These are phyloP conservation scores for Tromatobia lineatoria DNA, from an alignment of 2,888 invertebrate genomes.

Conservation along the genomic window DNA sequence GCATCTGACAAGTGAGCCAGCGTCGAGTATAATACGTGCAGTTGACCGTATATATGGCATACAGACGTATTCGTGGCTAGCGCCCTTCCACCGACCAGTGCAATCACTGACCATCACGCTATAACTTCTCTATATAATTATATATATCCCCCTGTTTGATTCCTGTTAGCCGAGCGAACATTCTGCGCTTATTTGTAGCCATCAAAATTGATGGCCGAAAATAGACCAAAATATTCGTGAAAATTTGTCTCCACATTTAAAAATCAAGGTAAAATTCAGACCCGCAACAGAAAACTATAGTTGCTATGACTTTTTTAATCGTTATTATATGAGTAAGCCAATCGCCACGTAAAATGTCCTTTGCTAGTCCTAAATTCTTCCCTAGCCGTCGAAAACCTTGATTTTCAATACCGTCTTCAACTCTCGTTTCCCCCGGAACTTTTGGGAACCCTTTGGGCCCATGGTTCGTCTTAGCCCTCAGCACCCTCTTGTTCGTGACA, in stretches of 20 bases:
- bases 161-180: slow-evolving; percentile 70
- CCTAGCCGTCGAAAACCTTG: too few relatives aligned
- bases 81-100: slow-evolving; percentile 41
- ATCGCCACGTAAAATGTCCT: too few relatives aligned
- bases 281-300: too few relatives aligned
- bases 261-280: not conserved
- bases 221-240: slow-evolving; percentile 10
- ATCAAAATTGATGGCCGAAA: slow-evolving; percentile 15
- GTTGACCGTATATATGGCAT: not conserved
- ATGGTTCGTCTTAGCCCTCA: too few relatives aligned
- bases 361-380: too few relatives aligned
- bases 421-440: too few relatives aligned
- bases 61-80: slow-evolving; percentile 12
- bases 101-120: slow-evolving; percentile 74
- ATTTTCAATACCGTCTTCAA: too few relatives aligned
- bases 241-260: slow-evolving; percentile 5
- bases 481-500: too few relatives aligned
- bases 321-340: too few relatives aligned
- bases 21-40: slow-evolving; percentile 7
- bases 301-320: not conserved
- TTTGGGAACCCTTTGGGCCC: too few relatives aligned
- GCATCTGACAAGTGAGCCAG: slow-evolving; percentile 13
- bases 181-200: slow-evolving; percentile 2
- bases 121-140: slow-evolving; percentile 75
- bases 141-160: slow-evolving; percentile 73